A percentile compares a stretch with the other conserved stretches of the same genome.
Conservation (phyloP, 2,797 vertebrate species). For the Australoheros facetus region DNA sequence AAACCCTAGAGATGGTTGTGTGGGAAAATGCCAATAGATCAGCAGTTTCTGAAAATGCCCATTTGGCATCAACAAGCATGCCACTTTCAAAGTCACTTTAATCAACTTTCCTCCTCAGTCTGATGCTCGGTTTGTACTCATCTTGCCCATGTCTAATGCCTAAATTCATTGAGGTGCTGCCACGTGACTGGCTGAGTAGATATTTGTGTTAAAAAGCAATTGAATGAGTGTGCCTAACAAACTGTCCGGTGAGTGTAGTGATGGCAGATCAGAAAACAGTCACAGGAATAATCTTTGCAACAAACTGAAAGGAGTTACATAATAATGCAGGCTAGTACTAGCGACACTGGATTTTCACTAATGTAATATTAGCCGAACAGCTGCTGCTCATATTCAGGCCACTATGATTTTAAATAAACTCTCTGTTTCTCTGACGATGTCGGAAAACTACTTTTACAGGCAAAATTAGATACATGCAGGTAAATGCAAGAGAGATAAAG, state of each 20-base stretch:
- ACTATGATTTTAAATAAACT: too few species aligned
- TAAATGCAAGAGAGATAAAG: neutral
- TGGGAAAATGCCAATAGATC: neutral
- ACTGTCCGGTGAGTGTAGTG: too few species aligned
- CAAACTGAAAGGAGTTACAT: neutral
- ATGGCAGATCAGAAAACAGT: neutral
- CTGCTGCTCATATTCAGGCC: too few species aligned
- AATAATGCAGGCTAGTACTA: neutral
- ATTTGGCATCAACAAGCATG: neutral
- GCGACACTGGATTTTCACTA: accelerated
- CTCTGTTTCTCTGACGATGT: neutral
- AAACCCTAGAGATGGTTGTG: neutral
- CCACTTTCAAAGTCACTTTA: neutral
- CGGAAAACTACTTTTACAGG: neutral
- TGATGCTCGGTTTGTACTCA: neutral
- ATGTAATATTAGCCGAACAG: neutral
- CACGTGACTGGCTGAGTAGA: neutral
- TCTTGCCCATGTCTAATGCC: neutral
- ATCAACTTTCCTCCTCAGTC: neutral
- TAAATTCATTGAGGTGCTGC: neutral
- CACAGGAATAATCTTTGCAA: neutral
- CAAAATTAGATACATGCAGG: neutral
- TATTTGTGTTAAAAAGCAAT: neutral
- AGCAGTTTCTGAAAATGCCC: neutral
- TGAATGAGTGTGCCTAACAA: too few species aligned